A percentile compares a stretch with the other conserved stretches of the same genome.
phyloP scores from a whole-genome alignment of 2,888 invertebrate genomes.

The Hemistola chrysoprasaria region DNA sequence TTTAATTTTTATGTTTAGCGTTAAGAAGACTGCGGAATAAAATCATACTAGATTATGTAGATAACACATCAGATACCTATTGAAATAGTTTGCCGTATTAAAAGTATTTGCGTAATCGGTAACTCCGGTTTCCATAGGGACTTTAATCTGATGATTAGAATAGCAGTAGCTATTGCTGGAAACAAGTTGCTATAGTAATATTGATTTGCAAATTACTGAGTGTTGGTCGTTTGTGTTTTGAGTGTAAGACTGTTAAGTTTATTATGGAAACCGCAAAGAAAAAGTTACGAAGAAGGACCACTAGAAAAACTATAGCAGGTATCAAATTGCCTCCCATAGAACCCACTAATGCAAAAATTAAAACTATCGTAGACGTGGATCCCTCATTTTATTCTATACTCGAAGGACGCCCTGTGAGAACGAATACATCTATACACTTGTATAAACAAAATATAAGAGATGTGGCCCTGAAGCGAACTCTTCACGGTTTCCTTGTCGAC shows the following conservation, averaged over 20 bases:
- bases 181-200: slow-evolving; percentile 58
- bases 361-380: slow-evolving; percentile 84
- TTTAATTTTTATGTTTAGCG: no score
- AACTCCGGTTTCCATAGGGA: slow-evolving; percentile 12
- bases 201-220: slow-evolving; percentile 36
- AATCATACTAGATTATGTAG: no score
- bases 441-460: slow-evolving; percentile 80
- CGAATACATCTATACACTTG: slow-evolving; percentile 75
- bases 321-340: slow-evolving; percentile 70
- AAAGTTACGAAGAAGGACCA: slow-evolving; percentile 42
- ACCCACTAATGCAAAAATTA: slow-evolving; percentile 46
- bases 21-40: no score
- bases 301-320: slow-evolving; percentile 52
- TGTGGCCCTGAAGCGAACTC: slow-evolving; percentile 60
- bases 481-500: slow-evolving; percentile 62
- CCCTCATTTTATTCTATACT: slow-evolving; percentile 84
- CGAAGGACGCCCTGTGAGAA: slow-evolving; percentile 81
- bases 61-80: no score
- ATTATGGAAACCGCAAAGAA: slow-evolving; percentile 42
- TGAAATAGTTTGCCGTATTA: no score
- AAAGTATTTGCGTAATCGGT: background rate
- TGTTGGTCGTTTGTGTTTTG: slow-evolving; percentile 1
- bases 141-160: slow-evolving; percentile 3
- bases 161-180: slow-evolving; percentile 2
- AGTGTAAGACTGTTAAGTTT: background rate